Evolutionary conservation across 2,797 vertebrate species (phyloP).

Genomic region (Anabacerthia variegaticeps): DNA sequence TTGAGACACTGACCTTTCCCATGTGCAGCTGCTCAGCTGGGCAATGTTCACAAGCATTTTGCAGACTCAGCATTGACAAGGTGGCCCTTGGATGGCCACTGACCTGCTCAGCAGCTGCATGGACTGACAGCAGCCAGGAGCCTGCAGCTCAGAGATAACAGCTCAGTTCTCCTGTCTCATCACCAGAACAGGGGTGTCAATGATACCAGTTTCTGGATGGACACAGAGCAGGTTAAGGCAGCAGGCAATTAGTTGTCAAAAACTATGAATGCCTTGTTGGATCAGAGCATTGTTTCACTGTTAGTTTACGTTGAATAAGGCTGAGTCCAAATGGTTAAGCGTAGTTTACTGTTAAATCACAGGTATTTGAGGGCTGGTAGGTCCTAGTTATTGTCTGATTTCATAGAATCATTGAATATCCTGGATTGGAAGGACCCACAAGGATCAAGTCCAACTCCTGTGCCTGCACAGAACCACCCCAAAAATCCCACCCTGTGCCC

Average conservation of each 20-base stretch:
- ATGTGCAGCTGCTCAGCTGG: constrained; percentile 20
- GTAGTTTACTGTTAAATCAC: neutral
- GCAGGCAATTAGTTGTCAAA: neutral
- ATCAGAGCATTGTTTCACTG: neutral
- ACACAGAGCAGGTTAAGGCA: neutral
- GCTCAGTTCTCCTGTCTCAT: neutral
- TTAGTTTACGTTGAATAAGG: neutral
- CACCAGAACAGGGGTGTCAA: neutral
- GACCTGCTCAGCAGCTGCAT: constrained; percentile 15
- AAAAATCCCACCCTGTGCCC: neutral
- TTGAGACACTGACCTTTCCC: constrained; percentile 74
- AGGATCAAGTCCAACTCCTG: neutral
- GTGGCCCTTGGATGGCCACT: constrained; percentile 34
- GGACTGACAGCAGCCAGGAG: neutral
- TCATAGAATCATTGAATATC: neutral
- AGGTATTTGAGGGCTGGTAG: neutral
- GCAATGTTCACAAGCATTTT: constrained; percentile 18
- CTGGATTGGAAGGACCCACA: neutral
- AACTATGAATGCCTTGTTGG: neutral
- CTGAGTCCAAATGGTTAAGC: neutral
- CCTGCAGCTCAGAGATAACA: constrained; percentile 12
- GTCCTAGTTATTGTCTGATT: neutral
- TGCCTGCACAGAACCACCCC: neutral
- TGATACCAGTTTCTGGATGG: neutral
- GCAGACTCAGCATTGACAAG: constrained; percentile 62